Evolutionary conservation across 2,888 invertebrate genomes (phyloP).

Genomic region (Epinotia nisella): DNA sequence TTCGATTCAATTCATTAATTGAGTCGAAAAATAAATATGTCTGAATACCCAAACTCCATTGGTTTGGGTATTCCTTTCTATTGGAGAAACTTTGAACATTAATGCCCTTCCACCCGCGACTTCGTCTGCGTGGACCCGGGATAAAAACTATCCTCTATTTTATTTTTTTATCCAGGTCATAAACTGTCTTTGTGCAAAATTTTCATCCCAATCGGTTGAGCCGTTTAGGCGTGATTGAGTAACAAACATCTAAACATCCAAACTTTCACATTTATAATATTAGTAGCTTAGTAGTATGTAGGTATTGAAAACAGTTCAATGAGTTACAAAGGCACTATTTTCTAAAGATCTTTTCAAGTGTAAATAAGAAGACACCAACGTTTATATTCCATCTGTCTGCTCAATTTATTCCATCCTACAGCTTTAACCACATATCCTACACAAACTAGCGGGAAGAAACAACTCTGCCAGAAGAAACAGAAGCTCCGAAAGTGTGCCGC

Average conservation of each 20-base stretch:
- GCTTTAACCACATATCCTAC: background rate
- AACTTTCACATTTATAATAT: too few relatives aligned
- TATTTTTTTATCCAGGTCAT: too few relatives aligned
- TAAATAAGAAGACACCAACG: background rate
- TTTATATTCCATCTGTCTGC: background rate
- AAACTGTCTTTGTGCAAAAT: too few relatives aligned
- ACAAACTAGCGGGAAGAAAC: conserved; percentile 39
- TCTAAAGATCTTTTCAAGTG: background rate
- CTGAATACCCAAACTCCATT: too few relatives aligned
- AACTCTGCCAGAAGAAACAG: conserved; percentile 28
- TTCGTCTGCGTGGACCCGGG: too few relatives aligned
- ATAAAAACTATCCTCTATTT: too few relatives aligned
- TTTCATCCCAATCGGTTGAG: too few relatives aligned
- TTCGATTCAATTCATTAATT: background rate
- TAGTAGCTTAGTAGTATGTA: too few relatives aligned
- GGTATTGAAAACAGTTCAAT: background rate
- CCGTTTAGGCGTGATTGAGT: too few relatives aligned
- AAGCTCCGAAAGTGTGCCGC: conserved; percentile 28
- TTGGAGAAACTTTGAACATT: background rate
- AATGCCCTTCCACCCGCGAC: too few relatives aligned
- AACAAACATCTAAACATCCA: too few relatives aligned
- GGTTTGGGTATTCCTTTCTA: background rate
- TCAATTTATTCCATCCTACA: conserved; percentile 6
- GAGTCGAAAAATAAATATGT: too few relatives aligned
- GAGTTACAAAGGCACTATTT: background rate